Percentiles rank a stretch among this genome's conserved stretches.
Evolutionary conservation across 2,888 invertebrate genomes (phyloP).

Genomic region (Dicyrtoma fusca): DNA sequence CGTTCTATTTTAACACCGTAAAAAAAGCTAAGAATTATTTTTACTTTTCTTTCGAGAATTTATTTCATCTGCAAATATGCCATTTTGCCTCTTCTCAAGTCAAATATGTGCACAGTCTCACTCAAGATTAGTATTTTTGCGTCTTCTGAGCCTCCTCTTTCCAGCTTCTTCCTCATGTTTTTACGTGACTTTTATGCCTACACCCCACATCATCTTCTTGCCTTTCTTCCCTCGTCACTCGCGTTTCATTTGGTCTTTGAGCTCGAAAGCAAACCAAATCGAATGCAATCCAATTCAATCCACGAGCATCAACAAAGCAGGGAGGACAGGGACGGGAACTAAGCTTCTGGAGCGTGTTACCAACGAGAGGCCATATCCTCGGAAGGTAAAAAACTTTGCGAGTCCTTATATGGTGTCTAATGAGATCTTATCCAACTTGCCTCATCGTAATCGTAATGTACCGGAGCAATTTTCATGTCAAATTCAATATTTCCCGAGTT

Average conservation of each 20-base stretch:
- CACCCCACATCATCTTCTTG: slow-evolving; percentile 10
- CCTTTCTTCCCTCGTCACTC: slow-evolving; percentile 6
- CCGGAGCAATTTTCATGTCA: slow-evolving; percentile 22
- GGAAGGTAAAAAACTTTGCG: background rate
- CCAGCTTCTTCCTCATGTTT: slow-evolving; percentile 7
- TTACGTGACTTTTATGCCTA: slow-evolving; percentile 33
- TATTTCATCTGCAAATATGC: too few relatives aligned
- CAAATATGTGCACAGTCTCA: too few relatives aligned
- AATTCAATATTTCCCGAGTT: slow-evolving; percentile 1
- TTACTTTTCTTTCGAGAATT: too few relatives aligned
- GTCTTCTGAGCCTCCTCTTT: too few relatives aligned
- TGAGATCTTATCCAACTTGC: background rate
- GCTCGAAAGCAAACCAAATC: too few relatives aligned
- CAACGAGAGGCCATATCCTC: background rate
- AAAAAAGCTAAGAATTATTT: too few relatives aligned
- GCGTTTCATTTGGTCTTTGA: too few relatives aligned
- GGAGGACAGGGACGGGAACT: slow-evolving; percentile 5
- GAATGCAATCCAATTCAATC: too few relatives aligned
- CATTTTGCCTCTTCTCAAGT: too few relatives aligned
- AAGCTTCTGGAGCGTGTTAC: slow-evolving; percentile 21
- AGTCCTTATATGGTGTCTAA: slow-evolving; percentile 9
- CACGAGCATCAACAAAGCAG: too few relatives aligned
- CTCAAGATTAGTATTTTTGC: too few relatives aligned
- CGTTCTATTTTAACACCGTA: too few relatives aligned
- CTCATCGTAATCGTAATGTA: slow-evolving; percentile 8